Base-by-base conservation (phyloP, 2,888 invertebrate species). In the Notodonta ziczac region DNA sequence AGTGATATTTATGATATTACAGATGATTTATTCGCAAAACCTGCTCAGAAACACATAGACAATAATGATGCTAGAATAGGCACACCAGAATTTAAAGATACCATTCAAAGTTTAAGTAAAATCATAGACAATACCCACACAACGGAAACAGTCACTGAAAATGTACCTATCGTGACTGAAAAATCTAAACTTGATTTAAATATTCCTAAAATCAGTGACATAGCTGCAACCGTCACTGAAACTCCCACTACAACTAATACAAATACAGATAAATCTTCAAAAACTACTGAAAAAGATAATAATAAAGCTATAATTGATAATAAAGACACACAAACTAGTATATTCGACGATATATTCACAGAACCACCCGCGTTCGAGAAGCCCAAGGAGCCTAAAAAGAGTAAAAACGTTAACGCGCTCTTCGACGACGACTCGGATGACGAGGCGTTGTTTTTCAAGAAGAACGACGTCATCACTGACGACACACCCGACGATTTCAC, bases 371-470 rank as follows among this genome's bases (percentile, higher is more conserved):
- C 63, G 14, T 93, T 93, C 64, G 88, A 92, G 73, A 91, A 90
- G 77, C 83, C 87, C 0, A 87, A 84, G 63, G 92, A 93, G 73
- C 82, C 87, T 0, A 93, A 93, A 66, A 88, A 78, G 53, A 90
- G 88, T 71, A 88, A 87, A 79, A 93, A 93, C 55, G 80, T 93
- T 0, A 93, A 93, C 61, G 93, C 93, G 0, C 74, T 93, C 44
- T 93, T 92, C 46, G 93, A 92, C 61, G 92, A 93, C 61, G 93
- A 94, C 73, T 93, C 93, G 0, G 93, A 93, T 62, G 93, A 93
- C 59, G 93, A 93, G 71, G 77, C 87, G 3, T 67, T 91, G 51
- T 93, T 93, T 72, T 92, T 92, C 61, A 91, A 88, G 66, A 91
- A 89, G 69, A 85, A 85, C 71, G 90, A 90, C 51, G 73, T 76